A percentile compares a stretch with the other conserved stretches of the same genome.
Evolutionary conservation across 2,888 invertebrate species (phyloP).

Genomic region (Sceliomorpha sp.): DNA sequence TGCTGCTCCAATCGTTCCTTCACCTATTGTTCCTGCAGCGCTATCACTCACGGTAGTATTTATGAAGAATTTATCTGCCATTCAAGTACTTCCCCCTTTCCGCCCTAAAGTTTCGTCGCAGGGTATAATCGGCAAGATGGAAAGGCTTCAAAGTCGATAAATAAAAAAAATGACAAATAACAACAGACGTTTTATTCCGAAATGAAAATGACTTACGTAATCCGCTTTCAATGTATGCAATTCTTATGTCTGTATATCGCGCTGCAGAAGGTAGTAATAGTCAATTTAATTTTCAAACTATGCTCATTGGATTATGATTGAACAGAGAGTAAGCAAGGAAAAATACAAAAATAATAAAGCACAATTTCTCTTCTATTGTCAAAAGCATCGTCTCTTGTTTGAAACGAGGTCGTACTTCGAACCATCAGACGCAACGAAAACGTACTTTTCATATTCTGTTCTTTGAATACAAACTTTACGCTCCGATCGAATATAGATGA

Average conservation of each 20-base stretch:
- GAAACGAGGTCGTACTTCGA: conserved; percentile 8
- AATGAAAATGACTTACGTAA: no score
- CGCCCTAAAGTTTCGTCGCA: no score
- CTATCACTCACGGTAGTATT: conserved; percentile 7
- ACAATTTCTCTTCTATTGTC: conserved; percentile 4
- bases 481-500: conserved; percentile 19
- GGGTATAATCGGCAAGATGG: background rate
- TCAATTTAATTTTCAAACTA: no score
- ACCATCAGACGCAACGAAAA: conserved; percentile 13
- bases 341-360: conserved; percentile 7
- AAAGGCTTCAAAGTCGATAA: background rate
- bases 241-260: background rate
- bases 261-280: no score
- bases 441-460: conserved; percentile 14
- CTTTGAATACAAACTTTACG: conserved; percentile 13
- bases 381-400: conserved; percentile 5
- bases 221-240: background rate
- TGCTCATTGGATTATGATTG: background rate
- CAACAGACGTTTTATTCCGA: no score
- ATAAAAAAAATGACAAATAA: background rate
- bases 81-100: conserved; percentile 1
- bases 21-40: conserved; percentile 8
- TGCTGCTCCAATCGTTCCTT: conserved; percentile 7
- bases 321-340: background rate
- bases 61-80: conserved; percentile 8